These are phyloP conservation scores for Dasypogon diadema DNA, from an alignment of 2,888 invertebrate genomes.

Conservation along the genomic window DNA sequence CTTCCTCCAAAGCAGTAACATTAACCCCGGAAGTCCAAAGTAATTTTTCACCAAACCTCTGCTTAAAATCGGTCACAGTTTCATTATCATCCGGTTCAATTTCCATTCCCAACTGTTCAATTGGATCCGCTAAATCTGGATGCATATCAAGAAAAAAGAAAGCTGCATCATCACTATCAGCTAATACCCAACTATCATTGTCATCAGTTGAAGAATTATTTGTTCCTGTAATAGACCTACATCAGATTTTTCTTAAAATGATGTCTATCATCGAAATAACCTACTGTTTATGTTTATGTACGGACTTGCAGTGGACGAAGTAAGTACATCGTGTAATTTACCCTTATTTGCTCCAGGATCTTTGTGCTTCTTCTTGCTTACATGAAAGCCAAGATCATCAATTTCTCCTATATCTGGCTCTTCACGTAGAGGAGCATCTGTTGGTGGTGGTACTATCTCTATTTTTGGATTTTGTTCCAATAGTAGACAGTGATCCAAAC, in stretches of 20 bases:
- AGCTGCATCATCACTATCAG: slow-evolving; percentile 68
- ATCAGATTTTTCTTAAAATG: slow-evolving; percentile 3
- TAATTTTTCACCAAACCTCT: slow-evolving; percentile 77
- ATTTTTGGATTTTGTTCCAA: slow-evolving; percentile 66
- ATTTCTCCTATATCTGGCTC: slow-evolving; percentile 69
- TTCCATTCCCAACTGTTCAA: slow-evolving; percentile 82
- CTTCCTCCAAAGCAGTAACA: slow-evolving; percentile 79
- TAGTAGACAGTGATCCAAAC: slow-evolving; percentile 79
- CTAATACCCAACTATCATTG: slow-evolving; percentile 68
- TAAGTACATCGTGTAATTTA: slow-evolving; percentile 62
- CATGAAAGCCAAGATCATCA: slow-evolving; percentile 72
- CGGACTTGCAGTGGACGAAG: slow-evolving; percentile 58
- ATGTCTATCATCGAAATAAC: not conserved
- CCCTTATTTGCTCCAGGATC: slow-evolving; percentile 62
- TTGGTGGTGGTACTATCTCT: slow-evolving; percentile 62
- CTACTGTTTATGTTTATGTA: slow-evolving; percentile 48
- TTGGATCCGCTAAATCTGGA: slow-evolving; percentile 79
- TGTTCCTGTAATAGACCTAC: slow-evolving; percentile 10
- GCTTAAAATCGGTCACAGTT: slow-evolving; percentile 79
- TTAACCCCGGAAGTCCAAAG: slow-evolving; percentile 78
- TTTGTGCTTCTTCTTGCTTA: slow-evolving; percentile 70
- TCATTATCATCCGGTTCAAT: slow-evolving; percentile 81
- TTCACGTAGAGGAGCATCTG: slow-evolving; percentile 60
- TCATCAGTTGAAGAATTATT: slow-evolving; percentile 54
- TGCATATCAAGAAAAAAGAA: slow-evolving; percentile 79